Percentiles rank a stretch among this genome's conserved stretches.
These are phyloP conservation scores for Apus apus DNA, from an alignment of 2,113 vertebrate species.

Conservation along the genomic window DNA sequence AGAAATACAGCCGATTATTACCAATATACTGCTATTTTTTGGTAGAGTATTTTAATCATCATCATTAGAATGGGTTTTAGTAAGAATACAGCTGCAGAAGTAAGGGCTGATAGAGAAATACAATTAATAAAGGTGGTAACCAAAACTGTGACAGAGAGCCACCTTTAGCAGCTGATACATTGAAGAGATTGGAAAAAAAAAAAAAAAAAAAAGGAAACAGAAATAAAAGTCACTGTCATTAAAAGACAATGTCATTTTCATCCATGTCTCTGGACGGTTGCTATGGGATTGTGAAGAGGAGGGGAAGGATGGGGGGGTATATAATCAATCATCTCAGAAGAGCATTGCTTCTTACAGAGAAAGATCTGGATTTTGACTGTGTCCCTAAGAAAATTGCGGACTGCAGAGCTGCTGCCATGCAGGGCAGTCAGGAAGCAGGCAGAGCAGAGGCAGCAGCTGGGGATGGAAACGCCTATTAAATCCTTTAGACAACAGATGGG, in stretches of 20 bases:
- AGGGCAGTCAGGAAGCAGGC: constrained; percentile 74
- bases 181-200: not conserved
- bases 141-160: constrained; percentile 29
- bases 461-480: constrained; percentile 81
- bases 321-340: constrained; percentile 72
- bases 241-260: constrained; percentile 65
- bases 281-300: constrained; percentile 71
- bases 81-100: constrained; percentile 12
- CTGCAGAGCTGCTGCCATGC: constrained; percentile 73
- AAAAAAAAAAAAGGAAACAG: not conserved
- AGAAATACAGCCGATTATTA: constrained; percentile 17
- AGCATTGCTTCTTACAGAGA: constrained; percentile 74
- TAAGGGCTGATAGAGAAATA: not conserved
- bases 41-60: not conserved
- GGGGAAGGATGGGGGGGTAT: constrained; percentile 22
- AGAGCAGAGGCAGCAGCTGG: constrained; percentile 81
- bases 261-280: constrained; percentile 63
- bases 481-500: constrained; percentile 86
- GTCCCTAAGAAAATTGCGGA: constrained; percentile 76
- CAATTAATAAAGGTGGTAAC: constrained; percentile 48
- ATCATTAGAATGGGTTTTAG: constrained; percentile 7
- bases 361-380: constrained; percentile 78
- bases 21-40: constrained; percentile 6
- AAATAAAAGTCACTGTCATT: constrained; percentile 68
- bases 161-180: constrained; percentile 26